These are phyloP conservation scores for Sminthopsis crassicaudata DNA, from an alignment of 2,113 vertebrate genomes.

Conservation along the genomic window DNA sequence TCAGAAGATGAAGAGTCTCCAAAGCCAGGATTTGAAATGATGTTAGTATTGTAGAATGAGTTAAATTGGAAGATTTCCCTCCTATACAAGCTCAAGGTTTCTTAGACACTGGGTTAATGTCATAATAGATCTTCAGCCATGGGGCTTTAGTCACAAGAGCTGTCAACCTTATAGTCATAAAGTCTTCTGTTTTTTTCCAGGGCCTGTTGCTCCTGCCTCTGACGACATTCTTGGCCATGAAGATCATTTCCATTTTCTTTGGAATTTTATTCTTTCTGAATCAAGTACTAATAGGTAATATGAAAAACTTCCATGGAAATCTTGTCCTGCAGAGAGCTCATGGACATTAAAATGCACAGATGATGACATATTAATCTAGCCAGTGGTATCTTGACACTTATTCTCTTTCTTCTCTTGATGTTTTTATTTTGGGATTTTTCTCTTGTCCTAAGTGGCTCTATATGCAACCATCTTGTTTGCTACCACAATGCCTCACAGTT, in stretches of 20 bases:
- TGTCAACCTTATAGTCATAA: neutral
- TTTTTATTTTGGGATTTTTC: neutral
- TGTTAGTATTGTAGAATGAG: neutral
- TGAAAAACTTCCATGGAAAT: neutral
- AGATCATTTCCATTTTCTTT: neutral
- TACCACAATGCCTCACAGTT: neutral
- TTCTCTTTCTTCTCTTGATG: neutral
- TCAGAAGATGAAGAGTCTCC: neutral
- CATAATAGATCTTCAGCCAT: neutral
- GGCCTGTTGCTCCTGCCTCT: neutral
- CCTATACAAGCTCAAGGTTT: neutral
- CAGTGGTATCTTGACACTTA: neutral
- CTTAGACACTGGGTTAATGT: neutral
- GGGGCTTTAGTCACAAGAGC: neutral
- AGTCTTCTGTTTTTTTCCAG: neutral
- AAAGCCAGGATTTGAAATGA: neutral
- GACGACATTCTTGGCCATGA: neutral
- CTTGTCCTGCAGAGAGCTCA: neutral
- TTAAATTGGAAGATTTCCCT: neutral
- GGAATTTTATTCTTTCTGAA: neutral
- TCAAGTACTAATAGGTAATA: neutral
- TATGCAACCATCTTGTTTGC: neutral
- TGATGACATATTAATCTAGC: neutral
- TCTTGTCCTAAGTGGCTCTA: neutral
- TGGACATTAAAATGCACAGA: neutral